Percentiles rank a stretch among this genome's conserved stretches.
Conservation (phyloP, 2,113 vertebrate genomes). For the Formicarius rufipectus region DNA sequence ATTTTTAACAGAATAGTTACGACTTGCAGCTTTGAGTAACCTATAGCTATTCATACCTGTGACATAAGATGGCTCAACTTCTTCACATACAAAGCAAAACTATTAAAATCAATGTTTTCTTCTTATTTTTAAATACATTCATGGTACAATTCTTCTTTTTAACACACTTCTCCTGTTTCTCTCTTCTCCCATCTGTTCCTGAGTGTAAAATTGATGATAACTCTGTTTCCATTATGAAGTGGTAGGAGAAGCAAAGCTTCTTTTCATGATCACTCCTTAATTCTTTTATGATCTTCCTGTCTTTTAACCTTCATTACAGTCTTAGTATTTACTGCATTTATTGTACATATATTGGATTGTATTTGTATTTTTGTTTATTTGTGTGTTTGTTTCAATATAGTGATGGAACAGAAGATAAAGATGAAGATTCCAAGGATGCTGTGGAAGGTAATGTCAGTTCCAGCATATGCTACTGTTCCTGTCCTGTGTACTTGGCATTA, state of each 20-base stretch:
- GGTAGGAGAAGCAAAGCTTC: slow-evolving; percentile 76
- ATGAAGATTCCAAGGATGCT: slow-evolving; percentile 82
- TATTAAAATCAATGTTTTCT: background rate
- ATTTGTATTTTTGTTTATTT: slow-evolving; percentile 35
- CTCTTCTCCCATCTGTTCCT: background rate
- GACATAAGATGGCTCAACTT: background rate
- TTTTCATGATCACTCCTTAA: slow-evolving; percentile 45
- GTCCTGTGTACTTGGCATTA: background rate
- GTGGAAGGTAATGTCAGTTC: slow-evolving; percentile 78
- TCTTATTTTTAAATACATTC: background rate
- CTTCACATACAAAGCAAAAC: background rate
- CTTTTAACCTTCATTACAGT: slow-evolving; percentile 44
- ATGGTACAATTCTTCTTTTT: background rate
- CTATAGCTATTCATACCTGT: background rate
- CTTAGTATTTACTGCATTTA: background rate
- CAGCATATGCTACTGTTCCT: background rate
- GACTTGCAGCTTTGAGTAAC: background rate
- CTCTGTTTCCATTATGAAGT: slow-evolving; percentile 64
- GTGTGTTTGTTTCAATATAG: slow-evolving; percentile 74
- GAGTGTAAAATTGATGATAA: background rate
- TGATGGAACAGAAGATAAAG: slow-evolving; percentile 91
- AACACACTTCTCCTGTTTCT: background rate
- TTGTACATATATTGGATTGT: background rate
- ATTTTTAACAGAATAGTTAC: background rate
- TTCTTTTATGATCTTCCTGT: slow-evolving; percentile 25